phyloP scores from a whole-genome alignment of 1,140 invertebrate species.

The Coptotermes formosanus region DNA sequence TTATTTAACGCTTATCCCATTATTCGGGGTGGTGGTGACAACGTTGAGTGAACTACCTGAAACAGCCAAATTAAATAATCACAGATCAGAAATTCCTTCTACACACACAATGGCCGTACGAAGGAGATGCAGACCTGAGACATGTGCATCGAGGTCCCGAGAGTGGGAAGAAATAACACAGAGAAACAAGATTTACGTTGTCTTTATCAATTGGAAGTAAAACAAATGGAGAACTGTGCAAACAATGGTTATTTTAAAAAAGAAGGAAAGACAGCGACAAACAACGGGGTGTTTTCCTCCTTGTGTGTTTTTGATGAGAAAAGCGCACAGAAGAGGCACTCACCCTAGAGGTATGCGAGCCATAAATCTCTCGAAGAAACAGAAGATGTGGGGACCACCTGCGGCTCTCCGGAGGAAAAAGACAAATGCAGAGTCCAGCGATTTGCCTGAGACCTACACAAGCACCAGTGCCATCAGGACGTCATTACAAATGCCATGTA shows the following conservation, averaged over 20 bases:
- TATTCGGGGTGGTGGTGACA: no score
- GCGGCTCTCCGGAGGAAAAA: neutral
- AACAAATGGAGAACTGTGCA: neutral
- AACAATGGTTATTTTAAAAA: neutral
- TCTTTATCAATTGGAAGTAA: no score
- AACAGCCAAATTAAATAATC: no score
- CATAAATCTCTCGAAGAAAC: conserved; percentile 5
- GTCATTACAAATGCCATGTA: conserved; percentile 7
- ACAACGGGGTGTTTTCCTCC: neutral
- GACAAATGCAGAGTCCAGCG: conserved; percentile 8
- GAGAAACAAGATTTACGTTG: neutral
- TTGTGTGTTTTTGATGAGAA: neutral
- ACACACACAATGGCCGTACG: no score
- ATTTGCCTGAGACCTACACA: neutral
- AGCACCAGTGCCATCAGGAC: neutral
- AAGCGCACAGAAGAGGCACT: neutral
- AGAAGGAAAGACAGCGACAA: neutral
- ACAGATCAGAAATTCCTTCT: no score
- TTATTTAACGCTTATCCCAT: no score
- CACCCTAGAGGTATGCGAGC: neutral
- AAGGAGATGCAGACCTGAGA: no score
- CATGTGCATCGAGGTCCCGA: no score
- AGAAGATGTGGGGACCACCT: neutral
- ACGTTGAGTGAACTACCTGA: no score
- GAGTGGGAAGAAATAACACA: no score